Evolutionary conservation across 2,113 vertebrate species (phyloP).

Genomic region (Desmodus rotundus): DNA sequence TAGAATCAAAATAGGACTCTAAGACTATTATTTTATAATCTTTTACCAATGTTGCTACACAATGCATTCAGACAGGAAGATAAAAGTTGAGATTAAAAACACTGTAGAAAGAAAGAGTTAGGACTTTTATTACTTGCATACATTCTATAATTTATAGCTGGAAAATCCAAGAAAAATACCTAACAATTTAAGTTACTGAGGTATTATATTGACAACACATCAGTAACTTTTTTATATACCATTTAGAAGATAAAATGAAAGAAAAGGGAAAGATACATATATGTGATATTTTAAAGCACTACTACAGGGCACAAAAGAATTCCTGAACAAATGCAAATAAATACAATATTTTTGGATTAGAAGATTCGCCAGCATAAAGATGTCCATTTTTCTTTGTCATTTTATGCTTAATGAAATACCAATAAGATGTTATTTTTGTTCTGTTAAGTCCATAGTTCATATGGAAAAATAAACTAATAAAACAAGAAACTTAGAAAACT

Average conservation of each 20-base stretch:
- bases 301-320: background rate
- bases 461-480: background rate
- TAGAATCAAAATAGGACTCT: background rate
- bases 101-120: background rate
- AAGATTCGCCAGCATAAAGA: background rate
- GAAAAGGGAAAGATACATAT: background rate
- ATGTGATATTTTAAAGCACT: background rate
- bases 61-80: background rate
- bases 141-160: background rate
- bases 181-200: background rate
- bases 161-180: background rate
- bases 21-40: background rate
- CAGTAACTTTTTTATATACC: background rate
- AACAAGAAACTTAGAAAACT: background rate
- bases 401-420: background rate
- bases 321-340: background rate
- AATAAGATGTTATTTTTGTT: background rate
- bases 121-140: background rate
- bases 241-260: background rate
- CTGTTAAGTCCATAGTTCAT: background rate
- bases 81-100: background rate
- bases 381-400: background rate
- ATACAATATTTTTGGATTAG: background rate
- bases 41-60: background rate
- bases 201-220: background rate